phyloP scores from a whole-genome alignment of 2,888 invertebrate species.

The Rhogogaster chlorosoma region DNA sequence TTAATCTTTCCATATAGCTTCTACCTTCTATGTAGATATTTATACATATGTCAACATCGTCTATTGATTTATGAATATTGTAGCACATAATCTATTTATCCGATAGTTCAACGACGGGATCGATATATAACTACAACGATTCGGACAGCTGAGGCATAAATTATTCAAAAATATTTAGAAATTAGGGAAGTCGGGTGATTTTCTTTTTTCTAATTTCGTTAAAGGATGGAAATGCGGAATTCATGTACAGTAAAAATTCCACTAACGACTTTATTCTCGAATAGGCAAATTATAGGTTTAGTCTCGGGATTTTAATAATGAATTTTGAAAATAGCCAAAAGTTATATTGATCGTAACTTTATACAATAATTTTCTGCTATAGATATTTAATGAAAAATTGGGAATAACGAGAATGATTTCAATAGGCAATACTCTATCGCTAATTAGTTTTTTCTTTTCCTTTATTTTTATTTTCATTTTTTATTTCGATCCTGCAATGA shows the following conservation, averaged over 20 bases:
- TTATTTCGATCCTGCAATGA: neutral
- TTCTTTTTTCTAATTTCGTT: neutral
- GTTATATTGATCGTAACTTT: too few relatives aligned
- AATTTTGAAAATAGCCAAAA: too few relatives aligned
- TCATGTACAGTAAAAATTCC: too few relatives aligned
- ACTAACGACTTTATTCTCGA: too few relatives aligned
- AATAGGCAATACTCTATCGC: too few relatives aligned
- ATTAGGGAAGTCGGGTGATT: neutral
- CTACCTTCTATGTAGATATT: neutral
- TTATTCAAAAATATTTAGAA: neutral
- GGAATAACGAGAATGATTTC: too few relatives aligned
- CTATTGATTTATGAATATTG: conserved; percentile 14
- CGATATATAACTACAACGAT: neutral
- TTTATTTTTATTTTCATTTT: neutral
- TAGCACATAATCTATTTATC: neutral
- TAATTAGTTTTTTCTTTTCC: too few relatives aligned
- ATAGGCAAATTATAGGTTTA: too few relatives aligned
- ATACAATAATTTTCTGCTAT: too few relatives aligned
- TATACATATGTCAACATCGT: neutral
- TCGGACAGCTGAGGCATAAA: neutral
- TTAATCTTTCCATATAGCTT: neutral
- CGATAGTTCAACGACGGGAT: neutral
- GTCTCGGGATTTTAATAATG: too few relatives aligned
- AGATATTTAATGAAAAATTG: too few relatives aligned
- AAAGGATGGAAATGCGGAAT: neutral